These are phyloP conservation scores for Taphrorychus bicolor DNA, from an alignment of 2,888 invertebrate genomes.

Conservation along the genomic window DNA sequence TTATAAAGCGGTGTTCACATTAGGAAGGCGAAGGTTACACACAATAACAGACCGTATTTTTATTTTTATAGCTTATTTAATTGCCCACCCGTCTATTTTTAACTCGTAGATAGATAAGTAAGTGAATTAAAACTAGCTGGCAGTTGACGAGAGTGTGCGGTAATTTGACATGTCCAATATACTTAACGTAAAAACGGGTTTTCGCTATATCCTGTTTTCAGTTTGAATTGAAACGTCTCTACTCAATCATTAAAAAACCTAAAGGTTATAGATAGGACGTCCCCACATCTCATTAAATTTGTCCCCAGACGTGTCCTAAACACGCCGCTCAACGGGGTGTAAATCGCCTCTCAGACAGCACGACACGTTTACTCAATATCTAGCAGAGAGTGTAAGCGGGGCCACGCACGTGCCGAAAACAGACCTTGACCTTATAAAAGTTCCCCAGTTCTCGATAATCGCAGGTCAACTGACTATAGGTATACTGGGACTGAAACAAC, in stretches of 20 bases:
- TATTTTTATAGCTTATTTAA: constrained; percentile 29
- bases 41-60: constrained; percentile 16
- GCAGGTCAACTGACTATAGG: too few relatives aligned
- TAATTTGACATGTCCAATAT: constrained; percentile 1
- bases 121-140: constrained; percentile 4
- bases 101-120: constrained; percentile 15
- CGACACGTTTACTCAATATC: neutral
- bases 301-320: neutral
- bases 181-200: neutral
- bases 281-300: neutral
- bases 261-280: neutral
- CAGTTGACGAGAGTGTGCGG: neutral
- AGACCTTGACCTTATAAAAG: neutral
- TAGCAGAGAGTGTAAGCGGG: neutral
- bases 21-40: constrained; percentile 31
- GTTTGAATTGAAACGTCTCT: neutral
- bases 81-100: constrained; percentile 26
- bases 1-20: neutral
- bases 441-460: too few relatives aligned
- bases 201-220: neutral
- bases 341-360: neutral
- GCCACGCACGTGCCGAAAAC: neutral
- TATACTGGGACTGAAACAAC: too few relatives aligned
- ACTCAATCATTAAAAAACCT: neutral
- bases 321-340: neutral